Base-by-base conservation (phyloP, 2,888 invertebrate species). In the Plebejus anna region DNA sequence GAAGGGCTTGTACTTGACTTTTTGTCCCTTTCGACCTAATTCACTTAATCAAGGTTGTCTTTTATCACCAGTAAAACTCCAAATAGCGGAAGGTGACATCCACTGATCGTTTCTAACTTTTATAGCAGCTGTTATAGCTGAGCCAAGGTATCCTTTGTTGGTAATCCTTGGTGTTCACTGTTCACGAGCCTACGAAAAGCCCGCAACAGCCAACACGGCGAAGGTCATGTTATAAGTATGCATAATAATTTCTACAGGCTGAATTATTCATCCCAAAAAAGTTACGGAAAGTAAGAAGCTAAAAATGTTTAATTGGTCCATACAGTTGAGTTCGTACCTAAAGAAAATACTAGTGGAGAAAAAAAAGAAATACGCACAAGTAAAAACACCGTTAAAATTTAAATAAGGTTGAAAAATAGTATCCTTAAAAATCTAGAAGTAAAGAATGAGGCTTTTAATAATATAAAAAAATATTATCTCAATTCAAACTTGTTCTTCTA, bases 31-130 rank as follows among this genome's bases (percentile, higher is more conserved):
- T 36, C 66, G 66, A 66, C 32, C 32, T 66, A 66, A 66, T 66
- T 66, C 66, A 32, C 16, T 5, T 36, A 36, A 66, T 36, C 66
- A 66, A 66, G 66, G 66, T 32, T 66, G 13, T 66, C 66, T 66
- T 32, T 66, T 32, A 66, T 66, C 32, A 32, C 32, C 32, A 16
- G 32, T 66, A 16, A 13, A 66, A 66, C 13, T 36, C 66, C 32
- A 66, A 66, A 66, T 36, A 16, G 66, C 66, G 66, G 66, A 66
- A 66, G 32, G 61, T 66, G 66, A 32, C 32, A 16, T 66, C 66
- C 66, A 36, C 32, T 16, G 32, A 66, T 1, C 4, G 13, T 5
- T 36, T 66, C 2, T 0, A 66, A 66, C 13, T 66, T 36, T 36
- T 36, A 66, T 61, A 28, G 32, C 66, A 66, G 22, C 28, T 13